Evolutionary conservation across 2,888 invertebrate species (phyloP), one percentile per base, ranked within the genome.

Genomic region (Drosophila nigricruria): DNA sequence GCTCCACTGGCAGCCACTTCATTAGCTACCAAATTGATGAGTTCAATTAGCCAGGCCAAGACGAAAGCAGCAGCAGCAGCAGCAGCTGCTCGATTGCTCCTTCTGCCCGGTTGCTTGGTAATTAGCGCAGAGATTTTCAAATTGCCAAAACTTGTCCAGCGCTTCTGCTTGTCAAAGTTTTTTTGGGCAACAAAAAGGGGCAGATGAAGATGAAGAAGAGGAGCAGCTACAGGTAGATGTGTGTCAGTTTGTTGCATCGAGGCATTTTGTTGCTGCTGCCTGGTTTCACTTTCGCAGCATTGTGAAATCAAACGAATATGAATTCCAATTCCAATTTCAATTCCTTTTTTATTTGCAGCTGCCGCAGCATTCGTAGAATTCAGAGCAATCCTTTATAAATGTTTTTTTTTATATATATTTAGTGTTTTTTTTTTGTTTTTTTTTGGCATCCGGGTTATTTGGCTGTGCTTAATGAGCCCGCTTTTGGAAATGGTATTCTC

Each of bases 21-120:
- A 88, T 88, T 85, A 81, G 75, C 70, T 67, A 42, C 75, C 88
- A 91, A 91, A 92, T 92, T 92, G 91, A 92, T 92, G 92, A 88
- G 86, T 92, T 91, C 92, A 92, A 92, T 92, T 92, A 91, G 86
- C 83, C 65, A 56, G 61, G 16, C 40, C 14, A 36, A 27, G 47
- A 42, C 27, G 30, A 53, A n/a, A 53, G 70, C 65, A 73, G 70
- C 73, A 53, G 74, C 61, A 72, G 70, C 63, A 40, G 60, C 50
- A 50, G 42, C 42, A 16, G 32, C 60, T 57, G 53, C 30, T 34
- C 27, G 27, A 47, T 27, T 10, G 47, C 27, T 30, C 27, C 47
- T 49, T 2, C 49, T 25, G 32, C 12, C 53, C 40, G n/a, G 10
- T 20, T 63, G 47, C 45, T 8, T 57, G 70, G 86, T 85, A 91